phyloP scores from a whole-genome alignment of 2,113 vertebrate genomes.

The Sapayoa aenigma region DNA sequence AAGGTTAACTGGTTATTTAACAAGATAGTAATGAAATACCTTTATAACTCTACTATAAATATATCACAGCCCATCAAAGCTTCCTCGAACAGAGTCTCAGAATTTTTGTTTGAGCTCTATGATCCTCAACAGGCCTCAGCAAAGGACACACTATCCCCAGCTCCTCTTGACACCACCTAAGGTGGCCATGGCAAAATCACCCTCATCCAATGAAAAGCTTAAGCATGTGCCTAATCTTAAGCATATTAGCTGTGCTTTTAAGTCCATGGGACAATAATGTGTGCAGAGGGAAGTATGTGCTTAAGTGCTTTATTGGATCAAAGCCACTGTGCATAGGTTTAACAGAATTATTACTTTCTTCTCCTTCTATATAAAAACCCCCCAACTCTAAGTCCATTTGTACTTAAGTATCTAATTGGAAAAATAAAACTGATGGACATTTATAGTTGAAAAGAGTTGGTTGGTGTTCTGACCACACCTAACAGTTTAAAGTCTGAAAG shows the following conservation, averaged over 20 bases:
- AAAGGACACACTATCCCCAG: background rate
- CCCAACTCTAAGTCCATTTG: background rate
- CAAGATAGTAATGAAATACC: background rate
- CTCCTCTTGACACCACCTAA: background rate
- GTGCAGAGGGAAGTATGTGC: background rate
- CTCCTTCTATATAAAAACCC: background rate
- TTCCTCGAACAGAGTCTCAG: background rate
- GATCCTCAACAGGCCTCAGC: background rate
- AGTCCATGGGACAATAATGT: background rate
- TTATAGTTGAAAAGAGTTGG: background rate
- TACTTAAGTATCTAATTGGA: background rate
- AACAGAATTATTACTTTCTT: background rate
- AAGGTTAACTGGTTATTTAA: background rate
- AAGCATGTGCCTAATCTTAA: background rate
- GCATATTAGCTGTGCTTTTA: background rate
- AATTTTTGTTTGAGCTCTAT: background rate
- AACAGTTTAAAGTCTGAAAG: background rate
- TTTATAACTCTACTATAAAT: background rate
- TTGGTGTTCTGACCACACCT: background rate
- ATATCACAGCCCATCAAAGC: background rate
- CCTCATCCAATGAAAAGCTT: background rate
- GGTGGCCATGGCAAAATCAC: background rate
- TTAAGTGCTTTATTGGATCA: constrained; percentile 18
- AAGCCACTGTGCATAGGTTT: background rate
- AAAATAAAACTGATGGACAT: background rate